Base-by-base conservation (phyloP, 2,797 vertebrate genomes). In the Anabas testudineus region DNA sequence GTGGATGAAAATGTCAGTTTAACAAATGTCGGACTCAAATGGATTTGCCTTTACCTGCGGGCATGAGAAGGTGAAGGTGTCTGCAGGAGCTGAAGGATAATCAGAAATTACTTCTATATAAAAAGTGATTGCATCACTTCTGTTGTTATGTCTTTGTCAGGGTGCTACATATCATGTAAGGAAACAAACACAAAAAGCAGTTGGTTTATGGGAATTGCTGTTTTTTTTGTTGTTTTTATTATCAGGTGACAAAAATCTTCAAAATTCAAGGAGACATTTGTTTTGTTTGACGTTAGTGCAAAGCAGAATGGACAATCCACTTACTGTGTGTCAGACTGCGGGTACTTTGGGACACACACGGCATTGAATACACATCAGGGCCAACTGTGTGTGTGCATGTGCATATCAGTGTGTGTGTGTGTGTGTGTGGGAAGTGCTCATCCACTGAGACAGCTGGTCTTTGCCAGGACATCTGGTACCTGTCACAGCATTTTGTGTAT, bases 391-490 rank as follows among this genome's bases (percentile, higher is more conserved):
- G 49, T 34, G 34, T 53, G 55, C n/a, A 36, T 56, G 46, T 46
- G 46, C 16, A 22, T 37, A 30, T 37, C 4, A 28, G 47, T 32
- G 59, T 37, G 30, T 43, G 26, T 7, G 34, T 46, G 16, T 51
- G 57, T 34, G 47, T 46, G 57, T 57, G 39, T 37, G 63, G 12
- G 64, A 39, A 32, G 37, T 52, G 53, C 34, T 71, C 43, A 54
- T 70, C 78, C 43, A 3, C 47, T 56, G 71, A 82, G 80, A 80
- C 85, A 85, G 74, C 60, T 82, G 82, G 78, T 82, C 78, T 77
- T 71, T 82, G 78, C 83, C 80, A 84, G 74, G 78, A 89, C 91
- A 91, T 91, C 88, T 91, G 89, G 54, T 81, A 56, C 74, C 71
- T 83, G 88, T 88, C 88, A 89, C 86, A 86, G 36, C 81, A 75